Base-by-base conservation (phyloP, 2,888 invertebrate species). In the Criorhina ranunculi region DNA sequence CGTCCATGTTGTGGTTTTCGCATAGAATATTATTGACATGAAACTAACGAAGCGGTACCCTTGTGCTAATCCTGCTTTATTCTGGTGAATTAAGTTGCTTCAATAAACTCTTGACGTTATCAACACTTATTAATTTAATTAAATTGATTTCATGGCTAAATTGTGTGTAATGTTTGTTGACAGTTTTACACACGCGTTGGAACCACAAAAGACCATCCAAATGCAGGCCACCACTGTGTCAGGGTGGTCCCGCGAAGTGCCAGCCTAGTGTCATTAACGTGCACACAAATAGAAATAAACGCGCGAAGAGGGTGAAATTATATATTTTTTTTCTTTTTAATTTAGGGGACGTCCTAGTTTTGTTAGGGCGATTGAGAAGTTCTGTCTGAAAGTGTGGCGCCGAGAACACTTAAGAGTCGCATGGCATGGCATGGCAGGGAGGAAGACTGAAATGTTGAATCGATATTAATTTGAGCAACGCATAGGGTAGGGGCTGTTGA, bases 101-200 rank as follows among this genome's bases (percentile, higher is more conserved):
- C 24, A 24, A 24, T 24, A 24, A 24, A 24, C 24, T 24, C 24
- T 24, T 24, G 29, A 33, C 35, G 17, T 17, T 55, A 29, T 64
- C 62, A 70, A n/a, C 40, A 35, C 35, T 80, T 67, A 80, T 79
- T 72, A 72, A 72, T 72, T 35, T 66, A 79, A 79, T 75, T 80
- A 67, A 73, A 75, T 75, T 53, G 53, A 72, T 72, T 78, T 17
- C 37, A 40, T 40, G 19, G 29, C 33, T 35, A 24, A 44, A 37
- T 35, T 64, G 37, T 55, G 62, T 62, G 24, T 24, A 72, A 44
- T 55, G 62, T 64, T 24, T 64, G 70, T 57, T 46, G 59, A 73
- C 59, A 75, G 51, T 64, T 40, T 77, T 51, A 19, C 33, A 33
- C 51, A 24, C 42, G 60, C 60, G 62, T 6, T 15, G 44, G 44